Evolutionary conservation across 2,113 vertebrate species (phyloP), one percentile per base, ranked within the genome.

Genomic region (Gnathonemus longibarbis): DNA sequence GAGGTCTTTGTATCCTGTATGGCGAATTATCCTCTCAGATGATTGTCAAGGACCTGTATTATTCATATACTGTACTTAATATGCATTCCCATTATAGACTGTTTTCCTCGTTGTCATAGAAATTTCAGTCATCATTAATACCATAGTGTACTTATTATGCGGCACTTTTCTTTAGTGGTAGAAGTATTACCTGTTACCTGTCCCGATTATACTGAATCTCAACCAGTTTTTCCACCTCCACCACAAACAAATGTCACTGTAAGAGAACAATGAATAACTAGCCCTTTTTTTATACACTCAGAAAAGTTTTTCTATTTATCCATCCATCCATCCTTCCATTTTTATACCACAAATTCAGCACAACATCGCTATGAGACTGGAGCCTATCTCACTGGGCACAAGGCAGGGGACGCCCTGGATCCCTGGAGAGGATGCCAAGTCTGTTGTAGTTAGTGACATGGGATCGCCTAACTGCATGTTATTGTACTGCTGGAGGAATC

Each of bases 51-150:
- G 19, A 52, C 80, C 52, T 45, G 17, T 35, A 31, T 84, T 35
- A 42, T 58, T 89, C 17, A 35, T 42, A 27, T 85, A 11, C 7
- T 42, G 17, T 85, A 11, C 7, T n/a, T 90, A 27, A 15, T 19
- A 88, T 35, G 62, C 21, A 35, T 89, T 62, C n/a, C 24, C 2
- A 24, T 84, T 42, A 56, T 31, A 17, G 50, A 27, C 21, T 56
- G 56, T 62, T 84, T 24, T 31, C 27, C 15, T 46, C 21, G 13
- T 70, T 87, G 83, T 70, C 84, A 87, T 70, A 10, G n/a, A 86
- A 86, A 86, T 90, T 53, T n/a, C 10, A 46, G 35, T 53, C n/a
- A 83, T 39, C 66, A 49, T 35, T 31, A 83, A 89, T 89, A 24
- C n/a, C 8, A 5, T 10, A 3, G 58, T 27, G 10, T 70, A 70